A percentile compares a stretch with the other conserved stretches of the same genome.
Conservation (phyloP, 2,888 invertebrate genomes). For the Doris montereyensis region DNA sequence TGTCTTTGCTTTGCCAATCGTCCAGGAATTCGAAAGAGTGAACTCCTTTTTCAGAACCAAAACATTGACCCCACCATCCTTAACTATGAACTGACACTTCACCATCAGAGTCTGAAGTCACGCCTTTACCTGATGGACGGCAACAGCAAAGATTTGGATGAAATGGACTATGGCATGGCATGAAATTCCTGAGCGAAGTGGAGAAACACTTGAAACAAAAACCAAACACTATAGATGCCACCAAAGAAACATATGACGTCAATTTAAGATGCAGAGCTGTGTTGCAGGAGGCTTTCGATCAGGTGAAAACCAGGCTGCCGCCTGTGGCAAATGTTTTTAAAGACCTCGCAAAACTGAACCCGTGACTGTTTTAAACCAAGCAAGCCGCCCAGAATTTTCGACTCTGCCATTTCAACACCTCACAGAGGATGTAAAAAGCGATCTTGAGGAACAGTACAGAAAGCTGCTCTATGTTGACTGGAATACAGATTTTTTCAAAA, state of each 20-base stretch:
- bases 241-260: background rate
- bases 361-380: background rate
- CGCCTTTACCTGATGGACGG: background rate
- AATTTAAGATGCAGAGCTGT: background rate
- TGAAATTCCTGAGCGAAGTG: background rate
- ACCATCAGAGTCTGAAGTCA: background rate
- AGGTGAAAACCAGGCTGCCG: background rate
- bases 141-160: background rate
- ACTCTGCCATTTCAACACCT: background rate
- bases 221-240: background rate
- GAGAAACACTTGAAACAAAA: background rate
- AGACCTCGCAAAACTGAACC: background rate
- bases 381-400: background rate
- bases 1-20: background rate
- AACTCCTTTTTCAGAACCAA: no score
- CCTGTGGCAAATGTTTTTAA: background rate
- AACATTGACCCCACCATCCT: background rate
- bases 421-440: background rate
- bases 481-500: background rate
- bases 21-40: background rate
- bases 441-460: background rate
- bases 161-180: no score
- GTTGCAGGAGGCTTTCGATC: background rate
- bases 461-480: background rate
- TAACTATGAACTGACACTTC: background rate